These are phyloP conservation scores for Stichodactyla mertensii DNA, from an alignment of 64 coral and sea anemone genomes.

Conservation along the genomic window DNA sequence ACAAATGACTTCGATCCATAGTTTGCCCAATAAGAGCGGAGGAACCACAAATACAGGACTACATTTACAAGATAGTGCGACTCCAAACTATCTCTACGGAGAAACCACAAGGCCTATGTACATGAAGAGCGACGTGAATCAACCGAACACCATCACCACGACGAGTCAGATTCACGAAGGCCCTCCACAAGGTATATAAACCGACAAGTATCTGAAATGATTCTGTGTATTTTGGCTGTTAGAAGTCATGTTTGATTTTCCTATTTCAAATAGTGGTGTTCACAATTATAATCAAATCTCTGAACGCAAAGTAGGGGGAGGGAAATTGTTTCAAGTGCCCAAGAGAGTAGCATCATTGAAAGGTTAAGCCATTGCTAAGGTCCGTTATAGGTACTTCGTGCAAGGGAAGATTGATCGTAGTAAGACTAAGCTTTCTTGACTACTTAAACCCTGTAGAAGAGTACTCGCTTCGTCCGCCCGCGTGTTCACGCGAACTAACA, in stretches of 20 bases:
- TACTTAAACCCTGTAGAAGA: constrained; percentile 25
- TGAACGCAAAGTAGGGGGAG: constrained; percentile 95
- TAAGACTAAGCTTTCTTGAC: constrained; percentile 56
- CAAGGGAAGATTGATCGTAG: constrained; percentile 41
- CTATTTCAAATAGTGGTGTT: constrained; percentile 66
- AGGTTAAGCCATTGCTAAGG: constrained; percentile 97
- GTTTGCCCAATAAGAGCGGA: constrained; percentile 81
- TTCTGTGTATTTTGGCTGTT: constrained; percentile 85
- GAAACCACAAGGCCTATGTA: constrained; percentile 79
- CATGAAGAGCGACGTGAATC: constrained; percentile 50
- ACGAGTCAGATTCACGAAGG: constrained; percentile 70
- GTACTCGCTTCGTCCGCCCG: constrained; percentile 41
- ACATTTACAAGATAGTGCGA: constrained; percentile 65
- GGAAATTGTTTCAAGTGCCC: constrained; percentile 99
- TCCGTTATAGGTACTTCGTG: constrained; percentile 76
- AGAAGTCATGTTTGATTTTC: constrained; percentile 84
- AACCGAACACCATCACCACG: constrained; percentile 43
- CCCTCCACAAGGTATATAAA: constrained; percentile 73
- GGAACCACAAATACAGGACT: constrained; percentile 74
- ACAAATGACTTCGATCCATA: constrained; percentile 88
- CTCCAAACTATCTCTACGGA: constrained; percentile 72
- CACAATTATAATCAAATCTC: constrained; percentile 98
- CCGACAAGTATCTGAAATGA: constrained; percentile 61
- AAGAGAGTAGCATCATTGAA: constrained; percentile 99
- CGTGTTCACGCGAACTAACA: constrained; percentile 56